Evolutionary conservation across 2,797 vertebrate genomes (phyloP).

Genomic region (Poliocrania exsul): DNA sequence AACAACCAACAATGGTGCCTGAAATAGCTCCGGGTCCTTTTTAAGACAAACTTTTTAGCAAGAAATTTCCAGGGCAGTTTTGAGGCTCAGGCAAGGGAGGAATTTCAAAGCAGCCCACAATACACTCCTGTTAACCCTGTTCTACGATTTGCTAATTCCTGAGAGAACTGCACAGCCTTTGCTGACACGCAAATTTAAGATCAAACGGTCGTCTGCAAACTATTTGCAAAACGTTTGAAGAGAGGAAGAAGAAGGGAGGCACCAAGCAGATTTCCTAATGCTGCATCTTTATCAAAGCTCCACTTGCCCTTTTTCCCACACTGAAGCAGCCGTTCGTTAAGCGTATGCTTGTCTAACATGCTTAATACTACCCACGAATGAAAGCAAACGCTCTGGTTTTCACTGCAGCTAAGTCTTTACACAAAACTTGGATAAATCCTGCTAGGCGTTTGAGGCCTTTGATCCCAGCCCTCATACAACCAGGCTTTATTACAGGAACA

Average conservation of each 20-base stretch:
- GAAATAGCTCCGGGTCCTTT: conserved; percentile 37
- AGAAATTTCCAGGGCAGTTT: conserved; percentile 42
- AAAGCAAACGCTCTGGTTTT: conserved; percentile 14
- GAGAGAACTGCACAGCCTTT: conserved; percentile 23
- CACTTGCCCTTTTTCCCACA: conserved; percentile 43
- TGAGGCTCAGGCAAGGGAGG: conserved; percentile 29
- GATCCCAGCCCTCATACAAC: conserved; percentile 25
- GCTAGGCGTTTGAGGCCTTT: not conserved
- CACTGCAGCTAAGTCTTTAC: not conserved
- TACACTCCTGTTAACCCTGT: conserved; percentile 53
- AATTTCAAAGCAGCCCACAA: conserved; percentile 54
- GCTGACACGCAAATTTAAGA: conserved; percentile 60
- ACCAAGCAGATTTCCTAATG: conserved; percentile 54
- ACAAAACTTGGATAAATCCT: conserved; percentile 2
- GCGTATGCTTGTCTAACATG: not conserved
- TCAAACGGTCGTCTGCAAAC: conserved; percentile 35
- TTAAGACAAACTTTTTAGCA: conserved; percentile 34
- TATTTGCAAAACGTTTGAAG: conserved; percentile 69
- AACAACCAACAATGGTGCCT: not conserved
- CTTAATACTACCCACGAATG: conserved; percentile 18
- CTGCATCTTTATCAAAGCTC: conserved; percentile 58
- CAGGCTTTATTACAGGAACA: not conserved
- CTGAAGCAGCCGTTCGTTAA: not conserved
- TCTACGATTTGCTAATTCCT: conserved; percentile 48
- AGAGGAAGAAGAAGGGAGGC: conserved; percentile 50